Conservation (phyloP, 2,797 vertebrate species). For the Uromys caudimaculatus region DNA sequence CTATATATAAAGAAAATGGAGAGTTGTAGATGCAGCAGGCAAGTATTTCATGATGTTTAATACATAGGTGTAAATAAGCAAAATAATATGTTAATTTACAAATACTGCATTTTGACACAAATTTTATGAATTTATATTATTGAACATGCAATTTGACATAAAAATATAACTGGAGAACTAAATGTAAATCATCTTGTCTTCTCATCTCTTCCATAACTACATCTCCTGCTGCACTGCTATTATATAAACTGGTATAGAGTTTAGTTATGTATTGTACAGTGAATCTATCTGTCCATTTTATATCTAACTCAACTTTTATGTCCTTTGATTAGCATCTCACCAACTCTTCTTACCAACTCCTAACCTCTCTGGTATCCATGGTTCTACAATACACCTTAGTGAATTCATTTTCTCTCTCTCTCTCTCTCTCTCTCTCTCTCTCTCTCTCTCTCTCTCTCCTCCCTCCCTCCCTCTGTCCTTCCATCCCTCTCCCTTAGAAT, state of each 20-base stretch:
- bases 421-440: background rate
- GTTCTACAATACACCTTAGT: background rate
- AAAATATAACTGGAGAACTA: background rate
- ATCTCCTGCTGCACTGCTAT: too few species aligned
- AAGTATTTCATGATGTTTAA: background rate
- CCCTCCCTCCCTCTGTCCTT: too few species aligned
- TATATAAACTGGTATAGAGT: background rate
- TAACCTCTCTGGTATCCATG: background rate
- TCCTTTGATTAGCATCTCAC: background rate
- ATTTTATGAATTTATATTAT: conserved; percentile 43
- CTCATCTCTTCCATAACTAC: background rate
- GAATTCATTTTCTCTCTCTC: background rate
- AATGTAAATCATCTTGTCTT: background rate
- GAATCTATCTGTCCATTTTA: background rate
- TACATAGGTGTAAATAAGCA: background rate
- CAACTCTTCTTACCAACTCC: too few species aligned
- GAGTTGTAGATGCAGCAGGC: background rate
- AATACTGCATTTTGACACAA: background rate
- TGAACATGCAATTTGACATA: background rate
- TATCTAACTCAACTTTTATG: background rate
- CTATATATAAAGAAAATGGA: background rate
- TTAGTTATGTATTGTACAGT: background rate
- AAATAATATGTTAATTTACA: conserved; percentile 4
- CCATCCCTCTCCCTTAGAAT: too few species aligned
- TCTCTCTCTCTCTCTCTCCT: too few species aligned